phyloP scores from a whole-genome alignment of 2,113 vertebrate genomes.

The Gavialis gangeticus region DNA sequence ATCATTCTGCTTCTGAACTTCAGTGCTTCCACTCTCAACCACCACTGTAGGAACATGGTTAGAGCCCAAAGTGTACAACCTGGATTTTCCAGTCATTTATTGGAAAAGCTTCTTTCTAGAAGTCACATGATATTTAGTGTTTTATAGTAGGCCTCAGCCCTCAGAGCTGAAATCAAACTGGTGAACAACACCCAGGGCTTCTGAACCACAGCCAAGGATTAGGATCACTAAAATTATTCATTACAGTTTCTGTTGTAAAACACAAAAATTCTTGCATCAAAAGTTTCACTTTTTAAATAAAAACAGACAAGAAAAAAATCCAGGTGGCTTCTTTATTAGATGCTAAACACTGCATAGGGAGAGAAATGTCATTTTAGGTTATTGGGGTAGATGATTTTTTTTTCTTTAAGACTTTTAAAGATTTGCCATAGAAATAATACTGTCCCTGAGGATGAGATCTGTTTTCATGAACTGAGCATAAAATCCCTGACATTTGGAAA shows the following conservation, averaged over 20 bases:
- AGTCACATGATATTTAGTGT: no score
- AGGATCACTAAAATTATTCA: background rate
- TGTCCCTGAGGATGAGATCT: conserved; percentile 40
- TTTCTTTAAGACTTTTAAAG: conserved; percentile 32
- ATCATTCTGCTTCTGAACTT: no score
- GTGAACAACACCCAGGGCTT: background rate
- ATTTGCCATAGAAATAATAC: conserved; percentile 46
- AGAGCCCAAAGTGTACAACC: no score
- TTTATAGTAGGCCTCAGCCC: no score
- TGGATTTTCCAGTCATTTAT: no score
- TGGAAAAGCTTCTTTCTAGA: no score
- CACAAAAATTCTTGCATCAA: background rate
- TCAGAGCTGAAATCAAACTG: no score
- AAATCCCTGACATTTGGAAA: conserved; percentile 70
- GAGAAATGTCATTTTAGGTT: background rate
- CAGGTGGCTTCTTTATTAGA: background rate
- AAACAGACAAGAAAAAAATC: background rate
- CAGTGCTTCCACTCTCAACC: no score
- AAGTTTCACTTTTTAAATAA: background rate
- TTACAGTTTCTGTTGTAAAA: background rate
- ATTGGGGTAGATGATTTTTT: background rate
- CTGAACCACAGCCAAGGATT: background rate
- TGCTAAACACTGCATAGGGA: background rate
- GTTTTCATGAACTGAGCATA: conserved; percentile 57
- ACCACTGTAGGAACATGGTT: no score